phyloP scores from a whole-genome alignment of 2,797 vertebrate genomes.

The Petrocephalus sullivani region DNA sequence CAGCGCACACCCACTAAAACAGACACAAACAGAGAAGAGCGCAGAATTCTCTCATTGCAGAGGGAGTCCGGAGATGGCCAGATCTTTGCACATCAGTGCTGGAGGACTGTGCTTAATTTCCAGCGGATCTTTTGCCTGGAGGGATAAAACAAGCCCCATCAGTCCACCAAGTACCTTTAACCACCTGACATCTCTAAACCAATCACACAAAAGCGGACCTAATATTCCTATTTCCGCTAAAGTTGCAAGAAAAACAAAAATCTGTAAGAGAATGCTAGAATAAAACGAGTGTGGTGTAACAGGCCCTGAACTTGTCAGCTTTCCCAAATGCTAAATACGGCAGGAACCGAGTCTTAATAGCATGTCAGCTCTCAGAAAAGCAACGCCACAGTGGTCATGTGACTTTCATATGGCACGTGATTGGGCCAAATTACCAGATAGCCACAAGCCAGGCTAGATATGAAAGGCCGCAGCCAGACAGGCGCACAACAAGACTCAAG shows the following conservation, averaged over 20 bases:
- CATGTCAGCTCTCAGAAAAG: not conserved
- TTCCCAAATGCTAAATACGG: not conserved
- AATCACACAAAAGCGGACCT: not conserved
- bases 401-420: not conserved
- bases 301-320: not conserved
- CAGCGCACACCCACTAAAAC: not conserved
- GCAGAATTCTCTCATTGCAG: not conserved
- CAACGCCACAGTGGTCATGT: not conserved
- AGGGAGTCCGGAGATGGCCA: not conserved
- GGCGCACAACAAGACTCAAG: not conserved
- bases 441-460: constrained; percentile 48
- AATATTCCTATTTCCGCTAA: not conserved
- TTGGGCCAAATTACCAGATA: constrained; percentile 25
- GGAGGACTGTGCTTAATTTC: constrained; percentile 60
- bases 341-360: not conserved
- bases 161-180: not conserved
- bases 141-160: not conserved
- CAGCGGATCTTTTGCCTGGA: constrained; percentile 86
- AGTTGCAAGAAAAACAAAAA: not conserved
- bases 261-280: not conserved
- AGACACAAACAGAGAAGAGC: not conserved
- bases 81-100: not conserved
- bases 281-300: not conserved
- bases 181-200: not conserved
- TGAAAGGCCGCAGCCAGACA: not conserved